These are phyloP conservation scores for Diglossa cyanea DNA, from an alignment of 2,797 vertebrate genomes.

Conservation along the genomic window DNA sequence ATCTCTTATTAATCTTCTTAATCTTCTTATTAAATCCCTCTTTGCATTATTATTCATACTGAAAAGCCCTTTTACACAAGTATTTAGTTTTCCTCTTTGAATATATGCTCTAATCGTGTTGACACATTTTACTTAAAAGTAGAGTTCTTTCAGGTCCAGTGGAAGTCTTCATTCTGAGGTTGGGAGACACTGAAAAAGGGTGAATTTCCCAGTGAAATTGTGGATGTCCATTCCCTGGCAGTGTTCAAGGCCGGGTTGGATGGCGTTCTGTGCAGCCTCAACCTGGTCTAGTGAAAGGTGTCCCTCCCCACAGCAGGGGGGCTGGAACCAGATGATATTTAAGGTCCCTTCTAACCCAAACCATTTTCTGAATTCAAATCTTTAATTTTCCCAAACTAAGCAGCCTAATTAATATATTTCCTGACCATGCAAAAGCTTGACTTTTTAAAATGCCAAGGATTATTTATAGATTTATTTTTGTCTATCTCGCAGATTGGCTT, in stretches of 20 bases:
- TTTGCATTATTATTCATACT: neutral
- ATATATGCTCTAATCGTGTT: neutral
- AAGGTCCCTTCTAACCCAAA: neutral
- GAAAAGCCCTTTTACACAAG: neutral
- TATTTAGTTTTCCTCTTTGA: neutral
- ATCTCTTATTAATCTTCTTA: neutral
- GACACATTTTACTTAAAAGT: neutral
- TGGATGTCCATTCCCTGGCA: neutral
- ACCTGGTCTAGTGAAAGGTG: neutral
- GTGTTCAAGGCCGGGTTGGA: neutral
- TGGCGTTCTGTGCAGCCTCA: accelerated
- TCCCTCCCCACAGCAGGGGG: neutral
- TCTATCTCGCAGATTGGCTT: neutral
- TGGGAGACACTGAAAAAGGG: neutral
- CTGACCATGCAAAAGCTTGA: neutral
- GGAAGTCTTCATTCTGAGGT: neutral
- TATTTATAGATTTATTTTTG: neutral
- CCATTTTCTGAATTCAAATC: neutral
- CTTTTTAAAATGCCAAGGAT: neutral
- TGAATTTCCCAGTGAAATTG: neutral
- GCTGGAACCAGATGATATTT: neutral
- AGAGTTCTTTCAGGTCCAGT: neutral
- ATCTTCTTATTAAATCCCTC: neutral
- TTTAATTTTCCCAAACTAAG: neutral
- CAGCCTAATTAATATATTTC: neutral